Percentiles rank a stretch among this genome's conserved stretches.
Conservation (phyloP, 2,113 vertebrate species). For the Halcyon malimbica region DNA sequence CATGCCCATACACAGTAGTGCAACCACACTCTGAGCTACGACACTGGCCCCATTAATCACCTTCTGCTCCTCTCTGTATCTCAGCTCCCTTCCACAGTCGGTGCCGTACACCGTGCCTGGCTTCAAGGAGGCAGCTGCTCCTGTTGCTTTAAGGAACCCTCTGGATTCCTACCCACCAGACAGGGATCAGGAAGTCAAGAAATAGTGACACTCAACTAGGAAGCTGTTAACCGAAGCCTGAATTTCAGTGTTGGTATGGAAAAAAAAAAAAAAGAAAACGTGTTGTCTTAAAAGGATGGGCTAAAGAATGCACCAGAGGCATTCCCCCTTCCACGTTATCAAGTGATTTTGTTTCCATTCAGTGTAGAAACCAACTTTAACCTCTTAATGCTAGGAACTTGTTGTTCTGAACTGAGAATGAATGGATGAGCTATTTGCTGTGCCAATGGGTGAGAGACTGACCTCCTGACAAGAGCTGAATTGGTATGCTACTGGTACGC, state of each 20-base stretch:
- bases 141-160: slow-evolving; percentile 59
- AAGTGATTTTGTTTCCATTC: not conserved
- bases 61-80: not conserved
- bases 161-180: slow-evolving; percentile 46
- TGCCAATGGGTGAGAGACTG: not conserved
- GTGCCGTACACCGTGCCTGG: slow-evolving; percentile 65
- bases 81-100: slow-evolving; percentile 12
- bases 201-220: slow-evolving; percentile 31
- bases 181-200: slow-evolving; percentile 53
- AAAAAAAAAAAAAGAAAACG: not conserved
- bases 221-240: slow-evolving; percentile 18
- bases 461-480: not conserved
- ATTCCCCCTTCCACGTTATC: not conserved
- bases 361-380: not conserved
- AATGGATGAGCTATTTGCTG: not conserved
- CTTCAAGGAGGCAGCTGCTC: slow-evolving; percentile 59
- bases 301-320: not conserved
- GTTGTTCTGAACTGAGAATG: not conserved
- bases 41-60: slow-evolving; percentile 66
- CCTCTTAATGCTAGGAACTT: not conserved
- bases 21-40: slow-evolving; percentile 38
- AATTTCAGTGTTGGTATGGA: not conserved
- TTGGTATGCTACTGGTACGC: not conserved
- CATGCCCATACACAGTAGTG: slow-evolving; percentile 31
- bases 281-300: not conserved